These are phyloP conservation scores for Motacilla tschutschensis DNA, from an alignment of 2,113 vertebrate species.

Conservation along the genomic window DNA sequence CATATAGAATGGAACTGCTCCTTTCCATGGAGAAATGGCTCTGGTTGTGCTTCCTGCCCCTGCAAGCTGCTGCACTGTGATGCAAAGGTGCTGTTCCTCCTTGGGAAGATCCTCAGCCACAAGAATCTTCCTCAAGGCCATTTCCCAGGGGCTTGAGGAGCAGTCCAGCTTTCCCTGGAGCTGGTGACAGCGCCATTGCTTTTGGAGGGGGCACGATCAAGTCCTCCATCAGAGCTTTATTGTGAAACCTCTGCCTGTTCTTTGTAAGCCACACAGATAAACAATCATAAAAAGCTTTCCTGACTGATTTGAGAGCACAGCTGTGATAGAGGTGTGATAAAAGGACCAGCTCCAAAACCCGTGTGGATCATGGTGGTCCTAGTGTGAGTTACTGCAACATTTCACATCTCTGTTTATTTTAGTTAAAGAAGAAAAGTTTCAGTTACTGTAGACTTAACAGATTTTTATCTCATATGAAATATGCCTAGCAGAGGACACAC, in stretches of 20 bases:
- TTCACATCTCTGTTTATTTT: slow-evolving; percentile 4
- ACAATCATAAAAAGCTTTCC: slow-evolving; percentile 3
- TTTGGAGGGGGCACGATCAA: not conserved
- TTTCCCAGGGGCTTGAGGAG: not conserved
- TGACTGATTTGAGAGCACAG: not conserved
- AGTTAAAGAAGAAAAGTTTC: slow-evolving; percentile 41
- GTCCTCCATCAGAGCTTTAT: not conserved
- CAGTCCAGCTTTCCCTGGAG: not conserved
- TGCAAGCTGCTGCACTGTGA: not conserved
- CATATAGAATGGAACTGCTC: not conserved
- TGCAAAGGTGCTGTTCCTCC: not conserved
- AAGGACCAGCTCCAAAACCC: slow-evolving; percentile 14
- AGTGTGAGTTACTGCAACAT: slow-evolving; percentile 3
- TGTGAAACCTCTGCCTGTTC: not conserved
- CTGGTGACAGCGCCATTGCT: rapidly evolving
- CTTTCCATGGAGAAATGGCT: not conserved
- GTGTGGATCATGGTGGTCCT: slow-evolving; percentile 32
- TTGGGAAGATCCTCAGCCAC: not conserved
- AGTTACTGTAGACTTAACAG: slow-evolving; percentile 37
- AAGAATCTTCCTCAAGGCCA: not conserved
- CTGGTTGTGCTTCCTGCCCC: not conserved
- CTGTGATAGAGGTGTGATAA: slow-evolving; percentile 41
- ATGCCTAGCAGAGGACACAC: slow-evolving; percentile 24
- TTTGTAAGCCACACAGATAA: not conserved
- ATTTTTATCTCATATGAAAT: slow-evolving; percentile 32